Conservation (phyloP, 2,797 vertebrate species). For the Florisuga fusca region DNA sequence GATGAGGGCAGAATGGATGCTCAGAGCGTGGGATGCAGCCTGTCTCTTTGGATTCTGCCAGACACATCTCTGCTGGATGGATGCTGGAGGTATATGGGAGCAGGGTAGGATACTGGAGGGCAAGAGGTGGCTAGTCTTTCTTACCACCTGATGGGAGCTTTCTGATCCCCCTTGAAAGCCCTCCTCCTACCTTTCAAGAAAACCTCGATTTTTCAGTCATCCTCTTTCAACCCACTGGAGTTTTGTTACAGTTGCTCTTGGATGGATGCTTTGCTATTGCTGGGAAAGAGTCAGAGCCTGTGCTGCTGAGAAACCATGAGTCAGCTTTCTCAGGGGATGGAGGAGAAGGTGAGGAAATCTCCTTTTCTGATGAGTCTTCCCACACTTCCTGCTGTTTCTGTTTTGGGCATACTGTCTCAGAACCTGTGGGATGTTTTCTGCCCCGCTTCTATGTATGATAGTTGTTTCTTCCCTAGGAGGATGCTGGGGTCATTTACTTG, state of each 20-base stretch:
- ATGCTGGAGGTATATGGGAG: not conserved
- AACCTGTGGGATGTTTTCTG: slow-evolving; percentile 49
- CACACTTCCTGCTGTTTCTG: slow-evolving; percentile 61
- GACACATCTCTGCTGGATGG: not conserved
- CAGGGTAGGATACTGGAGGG: not conserved
- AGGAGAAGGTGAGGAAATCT: slow-evolving; percentile 55
- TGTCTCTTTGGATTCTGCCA: not conserved
- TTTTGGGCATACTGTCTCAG: slow-evolving; percentile 41
- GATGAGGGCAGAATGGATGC: not conserved
- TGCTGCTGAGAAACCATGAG: slow-evolving; percentile 51
- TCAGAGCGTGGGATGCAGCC: fast-evolving
- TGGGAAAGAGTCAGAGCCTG: not conserved
- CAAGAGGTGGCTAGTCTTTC: not conserved
- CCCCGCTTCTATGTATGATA: slow-evolving; percentile 1
- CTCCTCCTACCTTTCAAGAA: not conserved
- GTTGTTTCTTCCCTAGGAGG: not conserved
- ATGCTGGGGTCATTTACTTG: slow-evolving; percentile 17
- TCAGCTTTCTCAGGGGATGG: slow-evolving; percentile 58
- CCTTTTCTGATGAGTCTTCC: slow-evolving; percentile 52
- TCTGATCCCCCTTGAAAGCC: not conserved
- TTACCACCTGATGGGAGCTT: not conserved
- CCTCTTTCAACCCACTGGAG: not conserved
- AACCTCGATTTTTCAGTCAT: not conserved
- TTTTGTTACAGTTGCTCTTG: not conserved
- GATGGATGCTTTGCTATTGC: not conserved